Percentiles rank a stretch among this genome's conserved stretches.
Evolutionary conservation across 2,888 invertebrate genomes (phyloP).

Genomic region (Torymus auratus): DNA sequence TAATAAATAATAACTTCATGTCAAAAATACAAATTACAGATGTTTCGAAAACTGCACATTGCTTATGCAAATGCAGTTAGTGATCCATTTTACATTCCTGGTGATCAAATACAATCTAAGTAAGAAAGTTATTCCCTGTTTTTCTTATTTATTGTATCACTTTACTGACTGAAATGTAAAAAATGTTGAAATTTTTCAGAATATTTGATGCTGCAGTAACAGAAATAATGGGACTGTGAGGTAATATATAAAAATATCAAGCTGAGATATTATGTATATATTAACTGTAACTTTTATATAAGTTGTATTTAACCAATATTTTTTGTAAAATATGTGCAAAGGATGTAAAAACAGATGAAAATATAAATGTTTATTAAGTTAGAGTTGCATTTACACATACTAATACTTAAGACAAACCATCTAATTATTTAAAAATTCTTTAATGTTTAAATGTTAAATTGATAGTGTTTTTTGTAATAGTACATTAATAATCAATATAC

Average conservation of each 20-base stretch:
- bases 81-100: constrained; percentile 97
- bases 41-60: constrained; percentile 93
- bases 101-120: constrained; percentile 92
- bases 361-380: too few species aligned
- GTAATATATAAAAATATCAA: constrained; percentile 45
- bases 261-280: neutral
- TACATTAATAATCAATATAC: too few species aligned
- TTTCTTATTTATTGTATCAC: neutral
- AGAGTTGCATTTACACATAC: too few species aligned
- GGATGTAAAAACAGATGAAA: too few species aligned
- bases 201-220: constrained; percentile 70
- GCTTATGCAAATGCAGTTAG: constrained; percentile 96
- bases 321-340: neutral
- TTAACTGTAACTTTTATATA: too few species aligned
- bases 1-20: constrained; percentile 22
- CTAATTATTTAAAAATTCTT: too few species aligned
- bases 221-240: constrained; percentile 71
- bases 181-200: constrained; percentile 62
- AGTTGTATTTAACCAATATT: too few species aligned
- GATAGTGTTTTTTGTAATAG: too few species aligned
- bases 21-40: constrained; percentile 77
- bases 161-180: constrained; percentile 7
- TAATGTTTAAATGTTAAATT: too few species aligned
- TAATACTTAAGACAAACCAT: too few species aligned
- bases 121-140: constrained; percentile 77